Evolutionary conservation across 2,113 vertebrate genomes (phyloP).

Genomic region (Petromus typicus): DNA sequence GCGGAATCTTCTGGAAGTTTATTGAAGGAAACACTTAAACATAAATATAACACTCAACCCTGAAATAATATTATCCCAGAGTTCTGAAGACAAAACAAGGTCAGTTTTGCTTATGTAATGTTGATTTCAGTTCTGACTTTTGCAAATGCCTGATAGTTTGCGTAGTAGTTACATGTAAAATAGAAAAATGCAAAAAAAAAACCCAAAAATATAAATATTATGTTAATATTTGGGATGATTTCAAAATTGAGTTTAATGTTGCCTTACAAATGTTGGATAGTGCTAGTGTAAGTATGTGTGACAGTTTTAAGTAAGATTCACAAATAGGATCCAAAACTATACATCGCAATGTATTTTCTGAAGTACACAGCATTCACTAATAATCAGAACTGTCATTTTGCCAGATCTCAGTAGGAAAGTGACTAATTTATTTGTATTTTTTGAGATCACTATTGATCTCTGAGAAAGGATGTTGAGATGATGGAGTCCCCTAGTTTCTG

Average conservation of each 20-base stretch:
- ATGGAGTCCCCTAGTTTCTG: neutral
- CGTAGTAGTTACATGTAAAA: slow-evolving; percentile 37
- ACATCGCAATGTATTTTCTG: neutral
- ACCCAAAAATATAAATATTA: slow-evolving; percentile 31
- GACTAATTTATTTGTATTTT: slow-evolving; percentile 20
- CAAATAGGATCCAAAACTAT: neutral
- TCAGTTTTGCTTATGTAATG: slow-evolving; percentile 65
- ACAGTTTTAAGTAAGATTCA: neutral
- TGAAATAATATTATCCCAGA: slow-evolving; percentile 70
- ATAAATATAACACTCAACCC: slow-evolving; percentile 26
- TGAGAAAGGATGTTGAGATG: neutral
- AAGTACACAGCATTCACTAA: neutral
- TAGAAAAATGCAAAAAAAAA: slow-evolving; percentile 27
- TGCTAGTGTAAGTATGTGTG: neutral
- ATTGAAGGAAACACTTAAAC: slow-evolving; percentile 55
- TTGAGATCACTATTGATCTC: neutral
- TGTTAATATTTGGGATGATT: slow-evolving; percentile 43
- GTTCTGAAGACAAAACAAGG: slow-evolving; percentile 61
- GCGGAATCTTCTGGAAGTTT: slow-evolving; percentile 54
- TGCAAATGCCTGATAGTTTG: slow-evolving; percentile 21
- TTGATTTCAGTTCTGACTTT: slow-evolving; percentile 47
- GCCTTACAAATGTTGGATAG: slow-evolving; percentile 11
- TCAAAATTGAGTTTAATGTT: slow-evolving; percentile 30
- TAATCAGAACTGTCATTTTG: neutral
- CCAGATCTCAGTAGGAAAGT: neutral